phyloP scores from a whole-genome alignment of 92 coral and sea anemone genomes.

The Diadumene lineata region DNA sequence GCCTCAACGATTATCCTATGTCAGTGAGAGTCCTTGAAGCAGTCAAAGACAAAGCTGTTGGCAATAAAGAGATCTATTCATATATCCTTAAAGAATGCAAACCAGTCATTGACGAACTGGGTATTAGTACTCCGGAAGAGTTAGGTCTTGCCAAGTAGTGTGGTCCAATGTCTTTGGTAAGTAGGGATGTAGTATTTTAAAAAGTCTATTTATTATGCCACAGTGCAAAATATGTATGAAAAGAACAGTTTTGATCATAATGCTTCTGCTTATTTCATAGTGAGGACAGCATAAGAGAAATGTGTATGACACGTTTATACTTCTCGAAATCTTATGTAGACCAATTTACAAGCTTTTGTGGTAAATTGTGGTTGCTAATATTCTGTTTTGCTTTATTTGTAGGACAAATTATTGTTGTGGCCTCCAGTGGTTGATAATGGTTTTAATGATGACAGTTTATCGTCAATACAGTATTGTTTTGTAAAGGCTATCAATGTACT shows the following conservation, averaged over 20 bases:
- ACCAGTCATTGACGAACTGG: slow-evolving; percentile 89
- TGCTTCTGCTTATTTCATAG: too few relatives aligned
- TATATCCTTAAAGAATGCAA: slow-evolving; percentile 82
- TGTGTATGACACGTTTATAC: too few relatives aligned
- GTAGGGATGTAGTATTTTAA: background rate
- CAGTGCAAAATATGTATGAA: too few relatives aligned
- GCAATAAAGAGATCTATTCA: slow-evolving; percentile 76
- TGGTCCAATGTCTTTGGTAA: background rate
- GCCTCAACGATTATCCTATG: slow-evolving; percentile 79
- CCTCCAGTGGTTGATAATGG: background rate
- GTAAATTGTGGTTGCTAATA: too few relatives aligned
- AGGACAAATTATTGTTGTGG: background rate
- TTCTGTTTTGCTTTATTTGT: too few relatives aligned
- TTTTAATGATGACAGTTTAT: background rate
- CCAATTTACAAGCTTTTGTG: too few relatives aligned
- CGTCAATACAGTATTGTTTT: background rate
- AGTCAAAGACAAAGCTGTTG: slow-evolving; percentile 75
- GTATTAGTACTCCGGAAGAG: slow-evolving; percentile 84
- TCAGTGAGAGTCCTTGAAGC: slow-evolving; percentile 80
- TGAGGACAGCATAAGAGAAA: too few relatives aligned
- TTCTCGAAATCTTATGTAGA: too few relatives aligned
- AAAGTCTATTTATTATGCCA: too few relatives aligned
- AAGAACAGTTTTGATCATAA: too few relatives aligned
- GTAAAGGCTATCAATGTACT: background rate
- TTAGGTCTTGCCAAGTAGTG: slow-evolving; percentile 65